These are phyloP conservation scores for Bostrychus sinensis DNA, from an alignment of 2,113 vertebrate genomes.

Conservation along the genomic window DNA sequence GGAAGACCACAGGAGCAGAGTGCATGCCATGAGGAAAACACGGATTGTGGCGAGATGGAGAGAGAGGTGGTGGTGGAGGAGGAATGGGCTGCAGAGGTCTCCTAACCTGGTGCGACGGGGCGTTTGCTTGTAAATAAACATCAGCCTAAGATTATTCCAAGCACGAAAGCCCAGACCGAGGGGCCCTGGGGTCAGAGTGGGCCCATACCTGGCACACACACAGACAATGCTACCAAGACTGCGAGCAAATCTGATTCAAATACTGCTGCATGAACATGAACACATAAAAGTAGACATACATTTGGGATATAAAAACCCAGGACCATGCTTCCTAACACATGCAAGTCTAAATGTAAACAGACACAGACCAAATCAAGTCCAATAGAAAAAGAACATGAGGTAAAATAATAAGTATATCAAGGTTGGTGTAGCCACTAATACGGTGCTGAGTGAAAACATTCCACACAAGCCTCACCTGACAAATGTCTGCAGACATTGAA, in stretches of 20 bases:
- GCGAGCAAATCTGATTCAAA: conserved; percentile 28
- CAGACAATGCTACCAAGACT: conserved; percentile 12
- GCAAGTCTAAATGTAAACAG: conserved; percentile 27
- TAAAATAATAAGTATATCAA: conserved; percentile 32
- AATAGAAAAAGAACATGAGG: conserved; percentile 29
- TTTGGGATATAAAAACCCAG: conserved; percentile 20
- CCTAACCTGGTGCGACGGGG: conserved; percentile 78
- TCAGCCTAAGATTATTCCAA: conserved; percentile 75
- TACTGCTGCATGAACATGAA: conserved; percentile 20
- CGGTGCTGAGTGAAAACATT: conserved; percentile 28
- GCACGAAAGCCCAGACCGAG: conserved; percentile 63
- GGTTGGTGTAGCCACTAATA: conserved; percentile 32
- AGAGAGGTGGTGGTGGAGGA: conserved; percentile 9
- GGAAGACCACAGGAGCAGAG: conserved; percentile 6
- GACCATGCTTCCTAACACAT: conserved; percentile 30
- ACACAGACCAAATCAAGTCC: conserved; percentile 36
- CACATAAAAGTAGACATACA: conserved; percentile 22
- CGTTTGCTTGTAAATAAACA: conserved; percentile 80
- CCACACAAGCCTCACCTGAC: conserved; percentile 37
- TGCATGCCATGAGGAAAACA: conserved; percentile 3
- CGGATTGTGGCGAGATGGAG: conserved; percentile 20
- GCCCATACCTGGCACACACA: conserved; percentile 63
- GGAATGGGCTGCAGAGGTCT: conserved; percentile 51
- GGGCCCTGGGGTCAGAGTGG: conserved; percentile 70
- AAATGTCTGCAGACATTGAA: conserved; percentile 61